These are phyloP conservation scores for Limnephilus auricula DNA, from an alignment of 2,888 invertebrate species.

Conservation along the genomic window DNA sequence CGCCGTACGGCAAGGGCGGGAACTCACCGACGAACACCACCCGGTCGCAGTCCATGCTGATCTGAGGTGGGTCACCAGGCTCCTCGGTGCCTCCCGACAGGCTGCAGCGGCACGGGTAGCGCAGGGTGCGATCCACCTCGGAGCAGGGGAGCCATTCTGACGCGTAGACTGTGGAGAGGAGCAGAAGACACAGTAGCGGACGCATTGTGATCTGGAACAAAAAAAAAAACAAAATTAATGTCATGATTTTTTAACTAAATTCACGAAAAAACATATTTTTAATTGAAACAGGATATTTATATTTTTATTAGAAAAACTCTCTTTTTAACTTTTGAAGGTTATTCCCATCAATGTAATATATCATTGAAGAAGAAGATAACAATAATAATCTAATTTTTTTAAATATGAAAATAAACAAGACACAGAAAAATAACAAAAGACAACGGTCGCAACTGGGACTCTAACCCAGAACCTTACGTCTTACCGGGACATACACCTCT, in stretches of 20 bases:
- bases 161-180: background rate
- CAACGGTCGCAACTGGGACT: no score
- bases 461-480: no score
- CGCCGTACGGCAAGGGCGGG: conserved; percentile 86
- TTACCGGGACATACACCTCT: no score
- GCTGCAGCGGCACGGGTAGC: conserved; percentile 83
- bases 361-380: no score
- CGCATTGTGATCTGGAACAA: conserved; percentile 28
- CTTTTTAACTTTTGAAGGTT: no score
- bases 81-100: conserved; percentile 77
- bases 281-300: no score
- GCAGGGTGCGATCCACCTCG: conserved; percentile 85
- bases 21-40: conserved; percentile 89
- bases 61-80: conserved; percentile 76
- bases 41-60: conserved; percentile 89
- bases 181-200: background rate
- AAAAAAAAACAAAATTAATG: background rate
- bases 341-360: no score
- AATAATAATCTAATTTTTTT: no score
- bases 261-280: no score
- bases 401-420: no score
- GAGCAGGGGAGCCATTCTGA: conserved; percentile 83
- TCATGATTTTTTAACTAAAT: background rate
- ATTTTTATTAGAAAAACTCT: no score
- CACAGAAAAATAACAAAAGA: no score